Conservation (phyloP, 2,888 invertebrate species). For the Pachliopta kotzebuea region DNA sequence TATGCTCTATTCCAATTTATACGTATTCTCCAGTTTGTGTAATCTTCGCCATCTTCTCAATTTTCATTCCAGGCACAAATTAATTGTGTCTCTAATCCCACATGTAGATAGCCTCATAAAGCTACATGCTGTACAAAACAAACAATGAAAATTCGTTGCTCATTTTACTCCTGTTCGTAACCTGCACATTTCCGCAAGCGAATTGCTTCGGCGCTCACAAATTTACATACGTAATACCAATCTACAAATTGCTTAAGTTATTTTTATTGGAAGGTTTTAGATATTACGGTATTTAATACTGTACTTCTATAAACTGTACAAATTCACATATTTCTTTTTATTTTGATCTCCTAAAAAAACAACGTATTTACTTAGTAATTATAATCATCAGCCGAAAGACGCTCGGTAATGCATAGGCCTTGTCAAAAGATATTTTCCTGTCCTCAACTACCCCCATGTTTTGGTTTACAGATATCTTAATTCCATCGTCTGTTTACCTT, state of each 20-base stretch:
- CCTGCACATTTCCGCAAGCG: not conserved
- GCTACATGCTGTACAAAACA: not conserved
- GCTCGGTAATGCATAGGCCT: too few relatives aligned
- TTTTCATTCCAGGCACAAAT: not conserved
- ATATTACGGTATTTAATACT: not conserved
- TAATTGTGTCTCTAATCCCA: not conserved
- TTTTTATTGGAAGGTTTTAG: not conserved
- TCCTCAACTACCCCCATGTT: too few relatives aligned
- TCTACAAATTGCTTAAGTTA: not conserved
- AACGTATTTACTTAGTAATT: too few relatives aligned
- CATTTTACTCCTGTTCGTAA: not conserved
- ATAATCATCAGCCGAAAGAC: too few relatives aligned
- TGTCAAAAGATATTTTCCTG: too few relatives aligned
- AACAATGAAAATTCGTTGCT: not conserved
- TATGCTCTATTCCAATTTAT: too few relatives aligned
- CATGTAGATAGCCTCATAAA: slow-evolving; percentile 1
- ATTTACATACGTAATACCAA: not conserved
- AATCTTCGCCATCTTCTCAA: not conserved
- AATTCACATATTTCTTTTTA: too few relatives aligned
- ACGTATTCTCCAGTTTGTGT: too few relatives aligned
- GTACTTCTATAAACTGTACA: not conserved
- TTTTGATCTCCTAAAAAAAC: too few relatives aligned
- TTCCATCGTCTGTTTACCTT: too few relatives aligned
- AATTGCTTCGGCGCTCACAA: not conserved
- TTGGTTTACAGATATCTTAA: too few relatives aligned